phyloP scores from a whole-genome alignment of 2,113 vertebrate species.

The Diadophis punctatus region DNA sequence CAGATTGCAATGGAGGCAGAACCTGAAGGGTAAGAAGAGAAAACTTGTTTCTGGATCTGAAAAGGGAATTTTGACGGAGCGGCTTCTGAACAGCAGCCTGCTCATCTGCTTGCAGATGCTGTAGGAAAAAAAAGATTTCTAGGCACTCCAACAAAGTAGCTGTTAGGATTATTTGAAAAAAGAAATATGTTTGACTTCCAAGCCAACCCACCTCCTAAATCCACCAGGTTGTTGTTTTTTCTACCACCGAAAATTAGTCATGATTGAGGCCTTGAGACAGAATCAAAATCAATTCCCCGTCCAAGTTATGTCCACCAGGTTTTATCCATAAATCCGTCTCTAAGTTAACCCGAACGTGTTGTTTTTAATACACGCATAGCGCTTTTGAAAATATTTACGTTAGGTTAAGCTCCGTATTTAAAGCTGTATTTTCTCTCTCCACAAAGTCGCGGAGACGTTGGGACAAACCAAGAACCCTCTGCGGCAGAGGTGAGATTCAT shows the following conservation, averaged over 20 bases:
- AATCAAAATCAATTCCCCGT: background rate
- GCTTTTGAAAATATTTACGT: background rate
- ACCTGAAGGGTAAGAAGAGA: background rate
- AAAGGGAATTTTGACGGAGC: background rate
- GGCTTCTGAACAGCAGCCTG: background rate
- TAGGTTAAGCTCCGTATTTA: background rate
- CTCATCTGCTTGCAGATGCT: background rate
- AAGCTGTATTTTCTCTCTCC: background rate
- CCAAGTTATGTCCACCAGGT: background rate
- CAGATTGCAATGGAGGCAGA: background rate
- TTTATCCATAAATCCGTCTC: background rate
- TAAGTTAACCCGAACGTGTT: background rate
- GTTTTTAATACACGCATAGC: background rate
- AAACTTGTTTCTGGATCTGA: background rate
- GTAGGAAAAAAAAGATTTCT: background rate
- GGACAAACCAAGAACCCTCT: background rate
- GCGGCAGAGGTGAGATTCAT: background rate
- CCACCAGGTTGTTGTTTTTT: background rate
- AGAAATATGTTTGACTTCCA: background rate
- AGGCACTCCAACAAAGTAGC: background rate
- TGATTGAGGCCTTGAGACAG: background rate
- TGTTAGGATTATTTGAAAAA: background rate
- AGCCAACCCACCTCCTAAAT: background rate
- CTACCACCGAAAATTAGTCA: background rate
- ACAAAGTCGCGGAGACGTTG: background rate